Evolutionary conservation across 2,797 vertebrate genomes (phyloP).

Genomic region (Phalloptychus januarius): DNA sequence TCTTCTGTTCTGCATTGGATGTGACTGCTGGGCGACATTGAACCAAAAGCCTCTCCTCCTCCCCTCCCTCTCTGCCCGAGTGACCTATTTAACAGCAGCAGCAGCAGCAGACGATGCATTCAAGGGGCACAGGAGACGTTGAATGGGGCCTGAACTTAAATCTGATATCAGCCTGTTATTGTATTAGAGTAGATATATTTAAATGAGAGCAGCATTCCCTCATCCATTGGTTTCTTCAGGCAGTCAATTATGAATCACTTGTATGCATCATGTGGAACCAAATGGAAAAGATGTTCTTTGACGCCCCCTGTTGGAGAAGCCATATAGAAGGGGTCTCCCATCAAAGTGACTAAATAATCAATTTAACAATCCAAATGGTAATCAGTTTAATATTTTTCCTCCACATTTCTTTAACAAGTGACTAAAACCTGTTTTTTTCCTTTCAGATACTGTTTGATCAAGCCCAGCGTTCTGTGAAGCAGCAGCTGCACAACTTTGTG

Average conservation of each 20-base stretch:
- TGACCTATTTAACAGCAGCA: slow-evolving; percentile 80
- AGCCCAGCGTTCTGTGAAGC: slow-evolving; percentile 94
- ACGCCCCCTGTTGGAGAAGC: slow-evolving; percentile 67
- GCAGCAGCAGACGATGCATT: slow-evolving; percentile 54
- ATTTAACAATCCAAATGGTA: not conserved
- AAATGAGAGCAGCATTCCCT: slow-evolving; percentile 27
- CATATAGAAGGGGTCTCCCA: not conserved
- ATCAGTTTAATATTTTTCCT: too few relatives aligned
- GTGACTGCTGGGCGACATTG: not conserved
- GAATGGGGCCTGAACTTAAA: slow-evolving; percentile 52
- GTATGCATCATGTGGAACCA: not conserved
- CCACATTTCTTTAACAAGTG: not conserved
- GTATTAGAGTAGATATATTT: slow-evolving; percentile 27
- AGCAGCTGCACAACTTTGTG: slow-evolving; percentile 95
- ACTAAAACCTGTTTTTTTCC: not conserved
- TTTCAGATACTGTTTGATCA: slow-evolving; percentile 96
- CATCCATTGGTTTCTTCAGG: slow-evolving; percentile 35
- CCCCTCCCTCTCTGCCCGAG: slow-evolving; percentile 63
- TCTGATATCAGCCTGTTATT: slow-evolving; percentile 27
- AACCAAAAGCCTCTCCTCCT: slow-evolving; percentile 10
- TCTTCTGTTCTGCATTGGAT: not conserved
- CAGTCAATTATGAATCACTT: slow-evolving; percentile 23
- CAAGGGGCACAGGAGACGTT: slow-evolving; percentile 22
- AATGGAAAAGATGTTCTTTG: slow-evolving; percentile 14
- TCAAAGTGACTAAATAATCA: slow-evolving; percentile 8